phyloP scores from a whole-genome alignment of 1,140 invertebrate genomes.

The Zaprionus vittiger region DNA sequence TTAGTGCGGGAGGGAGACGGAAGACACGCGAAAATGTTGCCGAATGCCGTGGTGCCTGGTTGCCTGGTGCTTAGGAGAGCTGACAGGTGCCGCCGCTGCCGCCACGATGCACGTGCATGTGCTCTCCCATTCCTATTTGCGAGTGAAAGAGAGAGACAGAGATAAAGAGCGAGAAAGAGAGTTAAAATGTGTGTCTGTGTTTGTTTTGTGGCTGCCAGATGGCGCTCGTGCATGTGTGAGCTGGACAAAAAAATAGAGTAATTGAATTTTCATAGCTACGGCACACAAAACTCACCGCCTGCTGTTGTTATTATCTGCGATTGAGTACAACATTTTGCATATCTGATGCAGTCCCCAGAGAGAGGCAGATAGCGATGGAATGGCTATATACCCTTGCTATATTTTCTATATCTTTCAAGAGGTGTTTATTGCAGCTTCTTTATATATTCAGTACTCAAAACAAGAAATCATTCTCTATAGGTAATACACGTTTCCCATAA shows the following conservation, averaged over 20 bases:
- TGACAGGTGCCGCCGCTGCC: constrained; percentile 63
- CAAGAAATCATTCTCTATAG: too few species aligned
- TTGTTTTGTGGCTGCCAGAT: constrained; percentile 63
- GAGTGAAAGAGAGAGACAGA: background rate
- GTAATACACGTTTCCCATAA: too few species aligned
- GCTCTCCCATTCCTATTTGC: constrained; percentile 9
- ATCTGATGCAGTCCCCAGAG: background rate
- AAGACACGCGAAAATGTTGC: constrained; percentile 42
- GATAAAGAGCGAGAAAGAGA: background rate
- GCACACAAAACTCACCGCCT: constrained; percentile 34
- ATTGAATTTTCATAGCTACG: constrained; percentile 72
- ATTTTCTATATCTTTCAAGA: background rate
- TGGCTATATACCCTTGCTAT: background rate
- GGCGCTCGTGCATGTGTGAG: constrained; percentile 31
- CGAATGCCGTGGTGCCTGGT: constrained; percentile 32
- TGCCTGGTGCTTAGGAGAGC: constrained; percentile 59
- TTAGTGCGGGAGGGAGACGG: constrained; percentile 32
- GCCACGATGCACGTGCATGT: constrained; percentile 39
- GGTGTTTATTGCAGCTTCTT: too few species aligned
- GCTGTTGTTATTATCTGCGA: constrained; percentile 24
- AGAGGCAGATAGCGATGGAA: background rate
- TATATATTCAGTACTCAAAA: too few species aligned
- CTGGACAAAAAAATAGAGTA: constrained; percentile 66
- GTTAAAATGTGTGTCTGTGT: constrained; percentile 22
- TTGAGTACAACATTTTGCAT: constrained; percentile 20